Base-by-base conservation (phyloP, 2,888 invertebrate genomes). In the Amiota minor region DNA sequence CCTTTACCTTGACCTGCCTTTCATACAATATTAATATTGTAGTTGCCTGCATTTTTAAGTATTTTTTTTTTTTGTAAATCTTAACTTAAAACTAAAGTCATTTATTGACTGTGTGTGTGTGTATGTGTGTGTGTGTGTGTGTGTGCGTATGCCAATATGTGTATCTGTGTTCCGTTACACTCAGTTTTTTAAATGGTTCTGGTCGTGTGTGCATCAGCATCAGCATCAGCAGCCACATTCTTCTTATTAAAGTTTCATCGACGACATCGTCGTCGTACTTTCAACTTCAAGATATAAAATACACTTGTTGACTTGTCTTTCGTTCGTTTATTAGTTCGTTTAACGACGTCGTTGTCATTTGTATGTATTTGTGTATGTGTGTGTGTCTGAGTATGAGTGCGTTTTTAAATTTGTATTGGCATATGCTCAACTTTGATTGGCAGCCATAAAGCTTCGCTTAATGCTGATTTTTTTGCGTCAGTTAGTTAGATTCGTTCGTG, bases 141-240 rank as follows among this genome's bases (percentile, higher is more conserved):
- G 49, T 76, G 49, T 47, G 65, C n/a, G 9, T 67, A 20, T 62
- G 49, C 47, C 8, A 55, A 50, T 56, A 45, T 49, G 61, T 61
- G 16, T 65, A 67, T 55, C 62, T 70, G 59, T 56, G 70, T 69
- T 68, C 64, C 53, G 50, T 64, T 50, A 12, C 45, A 35, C 62
- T 50, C 14, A 20, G 16, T 68, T 68, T 12, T 10, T 35, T 11
- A 64, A 10, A 53, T 50, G 12, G 23, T 16, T 68, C 11, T 20
- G 50, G n/a, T 53, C 62, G 56, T 16, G 56, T 10, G 50, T 18
- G 69, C 53, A 53, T 3, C 35, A 35, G 23, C 23, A 23, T 2
- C 23, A 23, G 23, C 23, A 23, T 1, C 23, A 23, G 23, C 23
- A 23, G 23, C 35, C 35, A 35, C 35, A 35, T 35, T 35, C 35